Percentiles rank a stretch among this genome's conserved stretches.
Conservation (phyloP, 2,797 vertebrate species). For the Rhynchotus rufescens region DNA sequence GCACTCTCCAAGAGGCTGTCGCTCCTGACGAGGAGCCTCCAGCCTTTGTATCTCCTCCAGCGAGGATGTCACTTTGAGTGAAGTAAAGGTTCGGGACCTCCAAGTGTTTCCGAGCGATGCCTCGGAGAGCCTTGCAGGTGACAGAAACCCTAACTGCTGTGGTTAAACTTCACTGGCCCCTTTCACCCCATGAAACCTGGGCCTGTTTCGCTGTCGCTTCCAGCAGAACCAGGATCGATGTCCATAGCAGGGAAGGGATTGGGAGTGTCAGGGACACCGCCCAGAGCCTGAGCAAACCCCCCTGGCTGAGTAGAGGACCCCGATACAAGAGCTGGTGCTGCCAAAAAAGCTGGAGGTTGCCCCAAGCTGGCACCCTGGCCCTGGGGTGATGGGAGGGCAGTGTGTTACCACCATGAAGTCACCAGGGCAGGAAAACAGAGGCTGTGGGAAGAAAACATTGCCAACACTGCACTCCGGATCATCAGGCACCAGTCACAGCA, state of each 20-base stretch:
- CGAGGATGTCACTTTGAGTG: neutral
- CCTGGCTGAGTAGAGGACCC: neutral
- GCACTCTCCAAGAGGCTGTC: neutral
- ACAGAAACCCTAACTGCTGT: slow-evolving; percentile 48
- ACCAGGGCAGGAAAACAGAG: neutral
- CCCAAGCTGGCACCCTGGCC: too few species aligned
- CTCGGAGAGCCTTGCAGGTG: slow-evolving; percentile 31
- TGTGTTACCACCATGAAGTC: too few species aligned
- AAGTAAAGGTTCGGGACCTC: slow-evolving; percentile 35
- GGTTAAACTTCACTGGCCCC: neutral
- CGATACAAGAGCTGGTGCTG: too few species aligned
- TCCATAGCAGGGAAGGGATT: neutral
- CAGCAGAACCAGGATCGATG: neutral
- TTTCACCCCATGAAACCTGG: neutral
- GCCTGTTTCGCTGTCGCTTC: neutral
- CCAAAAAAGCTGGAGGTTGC: too few species aligned
- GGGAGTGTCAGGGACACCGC: neutral
- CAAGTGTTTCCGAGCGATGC: slow-evolving; percentile 9
- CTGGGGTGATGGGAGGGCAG: neutral
- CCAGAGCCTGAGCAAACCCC: neutral
- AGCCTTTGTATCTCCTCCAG: too few species aligned
- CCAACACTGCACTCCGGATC: neutral
- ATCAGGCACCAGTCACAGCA: neutral
- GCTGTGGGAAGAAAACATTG: neutral
- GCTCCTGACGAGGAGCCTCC: too few species aligned